Conservation (phyloP, 2,797 vertebrate species). For the Chaetophractus vellerosus region DNA sequence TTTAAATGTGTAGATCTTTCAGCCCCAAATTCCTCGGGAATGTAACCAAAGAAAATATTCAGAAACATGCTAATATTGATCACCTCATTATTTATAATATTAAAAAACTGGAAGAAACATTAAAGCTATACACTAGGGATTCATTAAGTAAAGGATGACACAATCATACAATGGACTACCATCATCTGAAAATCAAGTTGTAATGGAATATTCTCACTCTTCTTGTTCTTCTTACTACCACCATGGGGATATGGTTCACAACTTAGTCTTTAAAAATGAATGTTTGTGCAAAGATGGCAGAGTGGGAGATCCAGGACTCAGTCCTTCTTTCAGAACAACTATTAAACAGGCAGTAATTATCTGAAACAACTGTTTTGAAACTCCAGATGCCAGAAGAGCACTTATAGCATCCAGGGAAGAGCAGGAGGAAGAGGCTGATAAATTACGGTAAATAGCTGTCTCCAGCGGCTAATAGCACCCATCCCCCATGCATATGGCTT, state of each 20-base stretch:
- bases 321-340: too few relatives aligned
- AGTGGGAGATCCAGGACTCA: too few relatives aligned
- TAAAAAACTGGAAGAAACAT: background rate
- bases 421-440: too few relatives aligned
- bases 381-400: too few relatives aligned
- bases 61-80: background rate
- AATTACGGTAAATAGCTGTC: too few relatives aligned
- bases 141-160: conserved; percentile 3
- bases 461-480: too few relatives aligned
- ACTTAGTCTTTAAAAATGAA: background rate
- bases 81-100: background rate
- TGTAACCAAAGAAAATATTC: conserved; percentile 21
- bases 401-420: too few relatives aligned
- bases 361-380: too few relatives aligned
- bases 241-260: background rate
- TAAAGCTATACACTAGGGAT: background rate
- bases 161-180: background rate
- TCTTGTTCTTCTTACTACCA: too few relatives aligned
- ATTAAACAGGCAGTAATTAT: too few relatives aligned
- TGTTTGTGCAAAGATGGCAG: background rate
- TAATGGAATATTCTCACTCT: background rate
- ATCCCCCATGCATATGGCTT: too few relatives aligned
- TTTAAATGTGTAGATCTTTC: conserved; percentile 7
- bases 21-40: background rate
- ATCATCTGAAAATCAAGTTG: background rate